A percentile compares a stretch with the other conserved stretches of the same genome.
Evolutionary conservation across 1,140 invertebrate species (phyloP).

Genomic region (Drosophila novamexicana): DNA sequence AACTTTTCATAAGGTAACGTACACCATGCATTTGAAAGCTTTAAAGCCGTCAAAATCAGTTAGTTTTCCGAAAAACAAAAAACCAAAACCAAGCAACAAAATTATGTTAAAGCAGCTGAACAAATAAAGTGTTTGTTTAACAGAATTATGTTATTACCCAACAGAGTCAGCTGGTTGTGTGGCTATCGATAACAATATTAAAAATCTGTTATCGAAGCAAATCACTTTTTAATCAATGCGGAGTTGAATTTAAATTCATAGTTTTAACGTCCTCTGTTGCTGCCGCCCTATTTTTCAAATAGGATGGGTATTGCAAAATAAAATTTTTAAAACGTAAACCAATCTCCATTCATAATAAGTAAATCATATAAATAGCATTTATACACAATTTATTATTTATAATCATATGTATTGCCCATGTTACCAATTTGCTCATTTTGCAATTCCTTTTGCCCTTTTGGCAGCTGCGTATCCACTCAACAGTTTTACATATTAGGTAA

Average conservation of each 20-base stretch:
- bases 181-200: neutral
- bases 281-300: no score
- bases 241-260: no score
- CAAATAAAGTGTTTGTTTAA: neutral
- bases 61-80: neutral
- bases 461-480: conserved; percentile 35
- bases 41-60: neutral
- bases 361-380: conserved; percentile 33
- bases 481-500: conserved; percentile 31
- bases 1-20: conserved; percentile 12
- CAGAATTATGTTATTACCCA: neutral
- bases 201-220: neutral
- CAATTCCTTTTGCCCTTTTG: conserved; percentile 37
- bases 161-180: neutral
- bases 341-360: neutral
- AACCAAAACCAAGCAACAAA: neutral
- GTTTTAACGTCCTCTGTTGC: no score
- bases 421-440: conserved; percentile 36
- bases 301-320: neutral
- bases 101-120: conserved; percentile 22
- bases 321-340: neutral
- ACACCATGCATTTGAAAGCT: conserved; percentile 41
- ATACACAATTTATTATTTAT: conserved; percentile 52
- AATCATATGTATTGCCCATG: conserved; percentile 33
- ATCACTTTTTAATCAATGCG: neutral